Conservation (phyloP, 2,797 vertebrate species). For the Dermochelys coriacea region DNA sequence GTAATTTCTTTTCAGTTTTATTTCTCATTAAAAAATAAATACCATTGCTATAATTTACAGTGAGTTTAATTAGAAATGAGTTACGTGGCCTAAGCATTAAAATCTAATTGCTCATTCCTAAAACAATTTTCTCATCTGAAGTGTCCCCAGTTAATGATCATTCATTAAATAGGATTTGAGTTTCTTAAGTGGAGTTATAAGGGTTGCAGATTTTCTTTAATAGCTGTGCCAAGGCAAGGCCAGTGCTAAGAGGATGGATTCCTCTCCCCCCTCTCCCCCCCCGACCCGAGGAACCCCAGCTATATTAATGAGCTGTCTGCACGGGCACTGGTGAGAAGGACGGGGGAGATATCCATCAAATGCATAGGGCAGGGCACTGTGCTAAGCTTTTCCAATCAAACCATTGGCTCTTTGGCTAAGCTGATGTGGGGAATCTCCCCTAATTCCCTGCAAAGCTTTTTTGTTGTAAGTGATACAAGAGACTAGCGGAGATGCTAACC, state of each 20-base stretch:
- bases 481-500: neutral
- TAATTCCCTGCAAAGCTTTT: accelerated
- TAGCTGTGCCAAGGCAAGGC: neutral
- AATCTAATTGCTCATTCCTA: slow-evolving; percentile 76
- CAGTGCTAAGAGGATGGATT: accelerated
- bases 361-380: neutral
- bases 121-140: slow-evolving; percentile 79
- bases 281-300: neutral
- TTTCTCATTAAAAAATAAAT: slow-evolving; percentile 78
- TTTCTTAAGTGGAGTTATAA: slow-evolving; percentile 38
- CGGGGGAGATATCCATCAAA: neutral
- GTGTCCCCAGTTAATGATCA: slow-evolving; percentile 75
- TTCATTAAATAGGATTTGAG: slow-evolving; percentile 70
- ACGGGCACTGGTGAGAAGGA: neutral
- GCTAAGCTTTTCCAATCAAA: neutral
- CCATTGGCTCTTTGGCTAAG: neutral
- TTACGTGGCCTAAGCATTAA: slow-evolving; percentile 73
- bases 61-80: slow-evolving; percentile 78
- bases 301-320: neutral
- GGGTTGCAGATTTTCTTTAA: neutral
- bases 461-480: neutral
- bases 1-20: slow-evolving; percentile 68
- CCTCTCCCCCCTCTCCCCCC: too few relatives aligned
- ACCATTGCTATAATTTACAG: slow-evolving; percentile 75
- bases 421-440: neutral